Base-by-base conservation (phyloP, 2,888 invertebrate species). In the Boloria euphrosyne region DNA sequence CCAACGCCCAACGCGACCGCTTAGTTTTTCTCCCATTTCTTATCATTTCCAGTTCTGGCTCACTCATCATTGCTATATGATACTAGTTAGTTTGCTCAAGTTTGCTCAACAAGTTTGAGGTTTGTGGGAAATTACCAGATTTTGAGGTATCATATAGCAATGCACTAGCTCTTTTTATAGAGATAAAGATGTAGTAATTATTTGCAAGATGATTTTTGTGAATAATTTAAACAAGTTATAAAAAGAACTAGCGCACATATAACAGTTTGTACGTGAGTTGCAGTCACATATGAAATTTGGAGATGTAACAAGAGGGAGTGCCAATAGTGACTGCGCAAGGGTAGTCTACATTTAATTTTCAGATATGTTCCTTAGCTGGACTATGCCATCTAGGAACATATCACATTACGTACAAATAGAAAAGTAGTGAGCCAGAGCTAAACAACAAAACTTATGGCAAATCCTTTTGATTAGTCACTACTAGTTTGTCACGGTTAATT, bases 1-100 rank as follows among this genome's bases (percentile, higher is more conserved):
- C 94, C 84, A 82, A 89, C 22, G 65, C 47, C 62, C 68, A 49
- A 51, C 66, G 59, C 71, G 63, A 73, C 55, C 67, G 68, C 68
- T 54, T 69, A 64, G 72, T 74, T 76, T 70, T 76, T 73, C 72
- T 69, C 67, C 60, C 58, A 38, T 38, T 59, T 31, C 52, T 51
- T 62, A 38, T 54, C 51, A 44, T 57, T 58, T 38, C 51, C 59
- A 58, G 66, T 71, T 55, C 72, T 61, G 70, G 55, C 69, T 66
- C 69, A 55, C 69, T 27, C 44, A 22, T 22, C 18, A 51, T 50
- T 64, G 66, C 52, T 66, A 67, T 66, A 50, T 64, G 66, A 66
- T 60, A 55, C 47, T 18, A n/a, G 6, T 22, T 13, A n/a, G 4
- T 31, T 13, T 22, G 16, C 16, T 10, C n/a, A n/a, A 17, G 38